Evolutionary conservation across 2,797 vertebrate species (phyloP), one percentile per base, ranked within the genome.

Genomic region (Mastacembelus armatus): DNA sequence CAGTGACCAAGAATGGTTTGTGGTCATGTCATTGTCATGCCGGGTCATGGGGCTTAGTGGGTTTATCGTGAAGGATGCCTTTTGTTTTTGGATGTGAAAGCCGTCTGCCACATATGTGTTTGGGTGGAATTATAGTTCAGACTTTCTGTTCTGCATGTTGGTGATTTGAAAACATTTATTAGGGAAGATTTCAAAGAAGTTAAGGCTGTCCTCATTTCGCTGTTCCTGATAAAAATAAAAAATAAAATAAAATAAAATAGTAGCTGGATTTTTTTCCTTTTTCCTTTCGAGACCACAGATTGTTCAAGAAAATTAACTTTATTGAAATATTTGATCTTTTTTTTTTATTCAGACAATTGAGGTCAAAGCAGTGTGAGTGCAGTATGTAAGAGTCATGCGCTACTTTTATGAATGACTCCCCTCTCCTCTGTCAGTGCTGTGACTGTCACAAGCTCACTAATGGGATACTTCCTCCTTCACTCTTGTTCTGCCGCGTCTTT

Each of bases 331-430:
- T n/a, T n/a, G n/a, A n/a, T n/a, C n/a, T n/a, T n/a, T n/a, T n/a
- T n/a, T n/a, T 67, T 52, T 40, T 32, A 27, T 64, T 77, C 18
- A 78, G 42, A 78, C 64, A 58, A 29, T 66, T 0, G 54, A 62
- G 70, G 75, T 81, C 57, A 72, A 69, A 60, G 65, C 59, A 69
- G 80, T 77, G 63, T 85, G 85, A 88, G 36, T 16, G n/a, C 36
- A 38, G 81, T 73, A 84, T 85, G 83, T 85, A 78, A 79, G 77
- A 77, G 83, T 78, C 88, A 91, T 90, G 91, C 84, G 89, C 82
- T 77, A 60, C 83, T 89, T 92, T 90, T 91, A 85, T 91, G 89
- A 92, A 92, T 90, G 90, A 90, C 87, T 90, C 84, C 39, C 66
- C 80, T 84, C 69, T 80, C 60, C 44, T 84, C 76, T 68, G 60